A percentile compares a stretch with the other conserved stretches of the same genome.
Conservation (phyloP, 2,113 vertebrate species). For the Thymallus thymallus region DNA sequence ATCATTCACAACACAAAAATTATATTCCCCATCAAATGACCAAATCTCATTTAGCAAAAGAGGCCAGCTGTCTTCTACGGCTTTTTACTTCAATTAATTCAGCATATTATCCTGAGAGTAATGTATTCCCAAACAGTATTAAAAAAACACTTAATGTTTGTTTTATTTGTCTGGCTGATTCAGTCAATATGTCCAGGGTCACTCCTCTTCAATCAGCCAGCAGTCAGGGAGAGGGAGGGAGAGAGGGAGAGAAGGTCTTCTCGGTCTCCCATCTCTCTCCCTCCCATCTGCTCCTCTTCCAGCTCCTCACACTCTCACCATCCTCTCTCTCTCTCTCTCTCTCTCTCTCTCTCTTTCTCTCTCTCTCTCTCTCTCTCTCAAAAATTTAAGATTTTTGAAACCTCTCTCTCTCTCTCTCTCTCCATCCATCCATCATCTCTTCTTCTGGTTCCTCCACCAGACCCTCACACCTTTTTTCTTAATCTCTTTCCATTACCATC, state of each 20-base stretch:
- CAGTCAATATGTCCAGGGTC: constrained; percentile 29
- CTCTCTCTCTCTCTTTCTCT: constrained; percentile 11
- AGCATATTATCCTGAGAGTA: constrained; percentile 27
- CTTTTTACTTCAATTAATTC: constrained; percentile 53
- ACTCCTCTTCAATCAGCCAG: constrained; percentile 29
- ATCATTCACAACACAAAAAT: constrained; percentile 27
- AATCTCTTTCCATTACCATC: constrained; percentile 1
- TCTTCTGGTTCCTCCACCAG: neutral
- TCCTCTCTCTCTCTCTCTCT: constrained; percentile 12
- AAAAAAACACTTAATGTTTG: constrained; percentile 42
- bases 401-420: neutral
- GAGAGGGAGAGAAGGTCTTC: constrained; percentile 3
- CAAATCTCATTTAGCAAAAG: constrained; percentile 62
- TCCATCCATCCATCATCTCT: too few relatives aligned
- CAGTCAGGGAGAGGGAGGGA: neutral
- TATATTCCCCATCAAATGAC: constrained; percentile 53
- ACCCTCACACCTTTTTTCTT: neutral
- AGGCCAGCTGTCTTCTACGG: constrained; percentile 53
- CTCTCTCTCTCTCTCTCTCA: neutral
- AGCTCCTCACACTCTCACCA: constrained; percentile 23
- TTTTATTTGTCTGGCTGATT: constrained; percentile 33
- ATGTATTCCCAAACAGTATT: constrained; percentile 23
- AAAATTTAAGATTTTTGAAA: too few relatives aligned
- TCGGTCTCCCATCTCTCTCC: constrained; percentile 32
- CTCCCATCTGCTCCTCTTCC: constrained; percentile 31